Evolutionary conservation across 2,797 vertebrate species (phyloP).

Genomic region (Simalia tracyae): DNA sequence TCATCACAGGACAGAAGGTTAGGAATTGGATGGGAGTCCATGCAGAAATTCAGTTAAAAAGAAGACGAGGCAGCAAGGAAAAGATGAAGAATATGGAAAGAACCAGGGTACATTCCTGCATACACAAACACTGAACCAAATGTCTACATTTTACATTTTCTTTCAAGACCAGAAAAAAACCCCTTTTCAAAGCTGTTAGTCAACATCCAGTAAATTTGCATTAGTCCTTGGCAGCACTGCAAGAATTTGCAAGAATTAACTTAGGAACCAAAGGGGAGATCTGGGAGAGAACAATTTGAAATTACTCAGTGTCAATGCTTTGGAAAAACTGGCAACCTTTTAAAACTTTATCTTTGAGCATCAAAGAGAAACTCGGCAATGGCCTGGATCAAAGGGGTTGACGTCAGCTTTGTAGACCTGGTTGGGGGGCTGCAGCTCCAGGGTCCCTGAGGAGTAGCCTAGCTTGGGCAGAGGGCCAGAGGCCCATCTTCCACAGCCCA

Average conservation of each 20-base stretch:
- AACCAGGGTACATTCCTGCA: not conserved
- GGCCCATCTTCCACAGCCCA: not conserved
- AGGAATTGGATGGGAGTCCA: not conserved
- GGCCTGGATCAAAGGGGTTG: too few relatives aligned
- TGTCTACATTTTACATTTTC: too few relatives aligned
- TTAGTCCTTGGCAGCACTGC: not conserved
- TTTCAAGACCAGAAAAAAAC: too few relatives aligned
- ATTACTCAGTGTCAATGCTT: too few relatives aligned
- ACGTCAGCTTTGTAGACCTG: not conserved
- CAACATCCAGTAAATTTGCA: too few relatives aligned
- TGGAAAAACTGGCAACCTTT: not conserved
- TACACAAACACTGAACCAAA: too few relatives aligned
- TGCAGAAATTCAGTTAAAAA: not conserved
- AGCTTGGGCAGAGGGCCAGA: not conserved
- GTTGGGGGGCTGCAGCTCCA: not conserved
- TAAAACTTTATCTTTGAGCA: not conserved
- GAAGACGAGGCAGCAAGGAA: not conserved
- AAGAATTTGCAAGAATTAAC: not conserved
- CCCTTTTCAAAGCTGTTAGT: too few relatives aligned
- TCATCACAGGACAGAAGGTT: not conserved
- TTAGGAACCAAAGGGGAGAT: not conserved
- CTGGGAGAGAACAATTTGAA: not conserved
- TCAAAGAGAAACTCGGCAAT: not conserved
- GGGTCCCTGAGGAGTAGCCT: not conserved
- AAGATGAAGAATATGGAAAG: not conserved